Evolutionary conservation across 2,888 invertebrate genomes (phyloP).

Genomic region (Cheilosia variabilis): DNA sequence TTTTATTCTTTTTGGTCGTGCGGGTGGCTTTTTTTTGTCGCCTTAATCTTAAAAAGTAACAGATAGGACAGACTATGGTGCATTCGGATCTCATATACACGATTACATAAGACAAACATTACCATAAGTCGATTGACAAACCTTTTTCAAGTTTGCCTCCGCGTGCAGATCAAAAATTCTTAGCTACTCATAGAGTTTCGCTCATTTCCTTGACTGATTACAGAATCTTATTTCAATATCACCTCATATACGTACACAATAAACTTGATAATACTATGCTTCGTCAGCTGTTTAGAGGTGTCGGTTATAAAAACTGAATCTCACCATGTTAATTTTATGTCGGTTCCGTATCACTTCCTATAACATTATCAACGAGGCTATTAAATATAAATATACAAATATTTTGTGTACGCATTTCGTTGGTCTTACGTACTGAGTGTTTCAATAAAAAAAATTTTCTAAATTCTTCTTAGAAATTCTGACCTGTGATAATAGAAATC

Average conservation of each 20-base stretch:
- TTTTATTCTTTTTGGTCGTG: too few species aligned
- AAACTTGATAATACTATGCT: conserved; percentile 1
- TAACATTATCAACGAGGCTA: conserved; percentile 38
- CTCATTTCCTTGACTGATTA: conserved; percentile 35
- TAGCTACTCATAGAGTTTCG: conserved; percentile 6
- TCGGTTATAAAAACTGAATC: conserved; percentile 26
- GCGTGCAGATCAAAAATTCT: too few species aligned
- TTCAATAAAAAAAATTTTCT: background rate
- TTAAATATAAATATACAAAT: conserved; percentile 9
- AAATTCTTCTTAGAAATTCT: background rate
- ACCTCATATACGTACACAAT: background rate
- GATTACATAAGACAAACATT: too few species aligned
- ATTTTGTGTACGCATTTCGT: conserved; percentile 11
- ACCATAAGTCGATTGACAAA: too few species aligned
- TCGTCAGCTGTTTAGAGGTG: conserved; percentile 16
- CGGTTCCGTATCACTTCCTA: conserved; percentile 24
- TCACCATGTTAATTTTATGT: conserved; percentile 9
- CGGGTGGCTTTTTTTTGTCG: too few species aligned
- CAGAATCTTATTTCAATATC: background rate
- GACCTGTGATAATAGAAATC: too few species aligned
- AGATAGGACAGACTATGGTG: too few species aligned
- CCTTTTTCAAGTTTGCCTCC: too few species aligned
- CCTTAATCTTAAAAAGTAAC: too few species aligned
- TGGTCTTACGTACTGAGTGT: background rate
- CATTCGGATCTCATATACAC: too few species aligned